phyloP scores from a whole-genome alignment of 1,140 invertebrate species.

The Penaeus vannamei region DNA sequence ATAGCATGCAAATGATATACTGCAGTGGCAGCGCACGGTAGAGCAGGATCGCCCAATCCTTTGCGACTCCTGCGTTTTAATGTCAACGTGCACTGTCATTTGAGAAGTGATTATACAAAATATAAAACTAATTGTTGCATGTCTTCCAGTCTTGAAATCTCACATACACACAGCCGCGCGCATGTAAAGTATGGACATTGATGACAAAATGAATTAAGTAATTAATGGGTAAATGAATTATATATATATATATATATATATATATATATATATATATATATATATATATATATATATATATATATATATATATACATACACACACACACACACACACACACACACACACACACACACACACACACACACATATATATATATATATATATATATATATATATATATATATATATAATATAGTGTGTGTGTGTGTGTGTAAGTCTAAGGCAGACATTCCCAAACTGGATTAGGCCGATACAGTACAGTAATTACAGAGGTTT shows the following conservation, averaged over 20 bases:
- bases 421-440: slow-evolving; percentile 14
- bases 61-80: too few species aligned
- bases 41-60: too few species aligned
- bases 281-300: slow-evolving; percentile 35
- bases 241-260: slow-evolving; percentile 16
- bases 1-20: too few species aligned
- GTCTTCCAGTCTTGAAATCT: too few species aligned
- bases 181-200: too few species aligned
- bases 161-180: too few species aligned
- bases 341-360: neutral
- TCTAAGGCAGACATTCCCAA: neutral
- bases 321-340: neutral
- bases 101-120: too few species aligned
- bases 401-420: slow-evolving; percentile 25
- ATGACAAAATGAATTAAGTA: too few species aligned
- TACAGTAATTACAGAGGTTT: neutral
- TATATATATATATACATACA: slow-evolving; percentile 39
- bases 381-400: slow-evolving; percentile 18
- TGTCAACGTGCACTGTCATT: too few species aligned
- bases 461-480: neutral
- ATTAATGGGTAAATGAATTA: slow-evolving; percentile 2
- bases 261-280: slow-evolving; percentile 16
- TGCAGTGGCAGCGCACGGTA: too few species aligned
- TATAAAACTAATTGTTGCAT: too few species aligned
- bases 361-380: neutral